A percentile compares a stretch with the other conserved stretches of the same genome.
Evolutionary conservation across 2,113 vertebrate genomes (phyloP).

Genomic region (Agapornis roseicollis): DNA sequence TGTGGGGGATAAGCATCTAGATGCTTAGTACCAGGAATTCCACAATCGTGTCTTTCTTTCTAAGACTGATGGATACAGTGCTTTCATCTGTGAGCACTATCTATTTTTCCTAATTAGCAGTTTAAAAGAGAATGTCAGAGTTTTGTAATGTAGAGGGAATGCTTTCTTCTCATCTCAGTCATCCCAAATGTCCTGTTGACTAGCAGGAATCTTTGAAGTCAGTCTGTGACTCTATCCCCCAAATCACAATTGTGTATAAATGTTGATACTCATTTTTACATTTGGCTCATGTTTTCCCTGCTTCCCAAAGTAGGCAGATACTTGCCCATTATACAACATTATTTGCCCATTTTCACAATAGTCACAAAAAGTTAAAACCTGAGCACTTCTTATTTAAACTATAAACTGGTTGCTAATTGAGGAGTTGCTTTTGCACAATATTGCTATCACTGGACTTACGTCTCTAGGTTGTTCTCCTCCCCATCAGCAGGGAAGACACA

Average conservation of each 20-base stretch:
- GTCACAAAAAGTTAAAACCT: neutral
- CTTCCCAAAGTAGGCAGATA: neutral
- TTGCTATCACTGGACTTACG: neutral
- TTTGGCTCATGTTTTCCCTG: slow-evolving; percentile 1
- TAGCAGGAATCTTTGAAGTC: slow-evolving; percentile 56
- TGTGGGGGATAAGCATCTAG: neutral
- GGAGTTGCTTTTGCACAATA: neutral
- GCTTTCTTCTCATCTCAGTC: slow-evolving; percentile 57
- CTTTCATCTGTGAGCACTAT: slow-evolving; percentile 40
- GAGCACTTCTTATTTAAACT: neutral
- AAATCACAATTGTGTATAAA: slow-evolving; percentile 22
- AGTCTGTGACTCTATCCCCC: slow-evolving; percentile 18
- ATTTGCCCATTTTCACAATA: neutral
- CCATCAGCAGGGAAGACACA: neutral
- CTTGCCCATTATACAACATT: neutral
- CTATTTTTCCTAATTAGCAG: slow-evolving; percentile 49
- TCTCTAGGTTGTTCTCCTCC: neutral
- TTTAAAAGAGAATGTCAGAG: slow-evolving; percentile 52
- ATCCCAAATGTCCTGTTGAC: slow-evolving; percentile 39
- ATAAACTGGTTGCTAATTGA: neutral
- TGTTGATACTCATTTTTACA: slow-evolving; percentile 5
- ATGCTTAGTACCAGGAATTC: neutral
- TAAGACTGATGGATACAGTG: neutral
- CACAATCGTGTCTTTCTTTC: neutral
- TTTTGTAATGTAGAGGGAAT: slow-evolving; percentile 46